phyloP scores from a whole-genome alignment of 1,140 invertebrate genomes.

The Prorops nasuta region DNA sequence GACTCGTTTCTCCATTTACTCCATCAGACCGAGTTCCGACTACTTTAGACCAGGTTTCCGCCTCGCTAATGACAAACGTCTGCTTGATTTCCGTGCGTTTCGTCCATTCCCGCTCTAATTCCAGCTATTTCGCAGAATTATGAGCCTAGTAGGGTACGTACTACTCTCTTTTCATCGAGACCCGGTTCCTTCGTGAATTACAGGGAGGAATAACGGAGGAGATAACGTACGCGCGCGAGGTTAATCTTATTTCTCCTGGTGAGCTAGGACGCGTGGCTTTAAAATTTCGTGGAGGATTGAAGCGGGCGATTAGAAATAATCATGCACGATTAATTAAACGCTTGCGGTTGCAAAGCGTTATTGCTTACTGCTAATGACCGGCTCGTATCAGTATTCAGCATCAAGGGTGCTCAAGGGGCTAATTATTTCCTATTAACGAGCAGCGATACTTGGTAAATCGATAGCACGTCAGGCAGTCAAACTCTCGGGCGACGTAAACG shows the following conservation, averaged over 20 bases:
- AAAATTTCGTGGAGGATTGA: no score
- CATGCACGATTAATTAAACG: no score
- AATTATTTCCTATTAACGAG: no score
- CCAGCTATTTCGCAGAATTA: not conserved
- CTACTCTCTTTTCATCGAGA: not conserved
- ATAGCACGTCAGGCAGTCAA: not conserved
- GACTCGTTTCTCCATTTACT: conserved; percentile 9
- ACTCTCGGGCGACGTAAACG: not conserved
- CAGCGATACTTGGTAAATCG: no score
- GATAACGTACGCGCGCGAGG: not conserved
- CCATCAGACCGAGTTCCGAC: conserved; percentile 33
- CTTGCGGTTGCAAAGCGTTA: no score
- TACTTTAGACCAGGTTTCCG: conserved; percentile 32
- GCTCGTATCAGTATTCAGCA: no score
- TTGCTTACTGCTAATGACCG: no score
- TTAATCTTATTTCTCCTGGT: not conserved
- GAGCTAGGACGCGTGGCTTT: not conserved
- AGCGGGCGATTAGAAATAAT: no score
- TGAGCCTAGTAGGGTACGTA: not conserved
- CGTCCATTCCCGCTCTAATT: not conserved
- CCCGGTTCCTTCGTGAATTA: not conserved
- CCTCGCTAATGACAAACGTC: conserved; percentile 35
- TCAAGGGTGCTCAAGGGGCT: no score
- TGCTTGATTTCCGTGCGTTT: conserved; percentile 25
- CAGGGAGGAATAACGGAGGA: no score